Evolutionary conservation across 2,113 vertebrate genomes (phyloP).

Genomic region (Chrysochloris asiatica): DNA sequence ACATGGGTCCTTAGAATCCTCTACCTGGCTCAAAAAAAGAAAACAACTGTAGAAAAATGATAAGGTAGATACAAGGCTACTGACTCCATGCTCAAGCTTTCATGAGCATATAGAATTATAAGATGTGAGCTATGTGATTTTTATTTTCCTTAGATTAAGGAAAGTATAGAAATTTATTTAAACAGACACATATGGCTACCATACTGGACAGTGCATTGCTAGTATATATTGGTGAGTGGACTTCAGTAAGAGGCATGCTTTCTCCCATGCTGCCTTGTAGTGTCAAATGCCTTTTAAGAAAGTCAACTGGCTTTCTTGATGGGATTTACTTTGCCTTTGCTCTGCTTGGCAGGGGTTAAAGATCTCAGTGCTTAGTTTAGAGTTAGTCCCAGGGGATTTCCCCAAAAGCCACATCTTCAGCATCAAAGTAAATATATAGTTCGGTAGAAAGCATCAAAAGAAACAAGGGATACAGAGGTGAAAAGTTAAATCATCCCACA

Average conservation of each 20-base stretch:
- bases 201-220: not conserved
- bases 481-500: slow-evolving; percentile 67
- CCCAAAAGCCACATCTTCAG: slow-evolving; percentile 49
- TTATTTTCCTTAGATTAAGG: not conserved
- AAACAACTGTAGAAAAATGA: not conserved
- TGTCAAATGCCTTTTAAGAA: not conserved
- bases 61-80: not conserved
- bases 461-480: slow-evolving; percentile 48
- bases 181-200: not conserved
- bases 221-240: not conserved
- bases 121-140: not conserved
- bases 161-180: slow-evolving; percentile 16
- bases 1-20: not conserved
- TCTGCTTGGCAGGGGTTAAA: slow-evolving; percentile 41
- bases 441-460: slow-evolving; percentile 66
- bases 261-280: not conserved
- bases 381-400: slow-evolving; percentile 42
- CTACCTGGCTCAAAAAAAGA: not conserved
- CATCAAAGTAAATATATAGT: slow-evolving; percentile 68
- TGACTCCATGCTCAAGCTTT: not conserved
- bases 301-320: not conserved
- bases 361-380: slow-evolving; percentile 49
- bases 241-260: slow-evolving; percentile 29
- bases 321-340: slow-evolving; percentile 3
- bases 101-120: not conserved